Percentiles rank a stretch among this genome's conserved stretches.
Evolutionary conservation across 2,113 vertebrate species (phyloP).

Genomic region (Cyanoderma ruficeps): DNA sequence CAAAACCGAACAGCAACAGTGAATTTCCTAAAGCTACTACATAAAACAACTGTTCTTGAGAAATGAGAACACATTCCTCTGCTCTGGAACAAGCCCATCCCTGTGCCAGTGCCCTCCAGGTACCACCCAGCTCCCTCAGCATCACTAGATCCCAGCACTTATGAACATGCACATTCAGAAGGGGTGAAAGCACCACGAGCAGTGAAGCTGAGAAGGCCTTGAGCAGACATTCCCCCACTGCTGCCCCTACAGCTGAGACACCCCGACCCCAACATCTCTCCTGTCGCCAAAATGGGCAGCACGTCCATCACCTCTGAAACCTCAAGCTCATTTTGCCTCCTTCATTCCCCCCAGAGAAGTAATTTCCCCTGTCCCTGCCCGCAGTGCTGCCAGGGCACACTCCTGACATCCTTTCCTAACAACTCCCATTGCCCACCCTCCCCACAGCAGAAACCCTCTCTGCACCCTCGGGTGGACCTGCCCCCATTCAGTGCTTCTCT

Average conservation of each 20-base stretch:
- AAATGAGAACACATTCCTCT: neutral
- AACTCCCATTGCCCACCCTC: neutral
- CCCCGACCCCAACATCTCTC: neutral
- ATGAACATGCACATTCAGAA: neutral
- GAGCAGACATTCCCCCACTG: neutral
- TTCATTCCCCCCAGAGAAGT: neutral
- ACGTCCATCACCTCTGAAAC: neutral
- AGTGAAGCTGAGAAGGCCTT: neutral
- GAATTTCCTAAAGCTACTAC: neutral
- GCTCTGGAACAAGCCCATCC: neutral
- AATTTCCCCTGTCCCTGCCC: neutral
- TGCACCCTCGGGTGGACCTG: neutral
- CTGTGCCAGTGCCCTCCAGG: neutral
- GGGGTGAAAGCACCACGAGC: neutral
- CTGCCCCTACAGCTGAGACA: neutral
- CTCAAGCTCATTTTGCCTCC: neutral
- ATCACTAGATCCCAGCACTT: neutral
- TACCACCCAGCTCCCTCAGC: neutral
- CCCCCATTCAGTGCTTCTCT: neutral
- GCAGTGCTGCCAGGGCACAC: accelerated
- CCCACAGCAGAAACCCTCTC: neutral
- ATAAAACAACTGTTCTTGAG: neutral
- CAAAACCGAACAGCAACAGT: neutral
- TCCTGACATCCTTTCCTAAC: neutral
- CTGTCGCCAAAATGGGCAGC: neutral